phyloP scores from a whole-genome alignment of 2,113 vertebrate species.

The Saimiri boliviensis region DNA sequence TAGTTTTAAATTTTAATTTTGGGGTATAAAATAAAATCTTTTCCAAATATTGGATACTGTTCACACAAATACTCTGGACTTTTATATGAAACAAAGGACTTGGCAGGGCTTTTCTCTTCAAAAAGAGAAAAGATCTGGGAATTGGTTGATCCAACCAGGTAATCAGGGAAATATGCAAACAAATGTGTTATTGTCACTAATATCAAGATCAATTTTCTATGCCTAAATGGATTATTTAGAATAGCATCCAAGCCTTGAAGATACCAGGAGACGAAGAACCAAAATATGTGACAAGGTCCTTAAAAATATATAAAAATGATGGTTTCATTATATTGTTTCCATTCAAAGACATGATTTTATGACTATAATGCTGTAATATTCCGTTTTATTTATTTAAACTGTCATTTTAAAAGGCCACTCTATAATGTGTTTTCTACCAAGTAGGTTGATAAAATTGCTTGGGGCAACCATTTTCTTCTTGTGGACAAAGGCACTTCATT shows the following conservation, averaged over 20 bases:
- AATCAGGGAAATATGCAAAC: background rate
- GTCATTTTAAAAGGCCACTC: constrained; percentile 14
- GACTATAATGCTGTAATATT: background rate
- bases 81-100: constrained; percentile 29
- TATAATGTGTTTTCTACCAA: constrained; percentile 31
- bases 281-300: background rate
- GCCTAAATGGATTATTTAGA: constrained; percentile 18
- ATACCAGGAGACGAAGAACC: background rate
- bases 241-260: background rate
- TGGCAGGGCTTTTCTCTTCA: background rate
- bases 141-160: background rate
- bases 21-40: background rate
- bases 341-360: constrained; percentile 41
- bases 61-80: constrained; percentile 4
- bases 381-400: constrained; percentile 44
- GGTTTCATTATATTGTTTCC: constrained; percentile 19
- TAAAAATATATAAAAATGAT: constrained; percentile 2
- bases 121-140: background rate
- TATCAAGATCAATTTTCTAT: constrained; percentile 37
- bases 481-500: constrained; percentile 21
- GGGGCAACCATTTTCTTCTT: constrained; percentile 40
- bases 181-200: background rate
- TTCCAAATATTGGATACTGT: constrained; percentile 2
- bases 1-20: background rate
- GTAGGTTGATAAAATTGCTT: constrained; percentile 11